phyloP scores from a whole-genome alignment of 2,797 vertebrate genomes.

The Phrynocephalus vlangalii region DNA sequence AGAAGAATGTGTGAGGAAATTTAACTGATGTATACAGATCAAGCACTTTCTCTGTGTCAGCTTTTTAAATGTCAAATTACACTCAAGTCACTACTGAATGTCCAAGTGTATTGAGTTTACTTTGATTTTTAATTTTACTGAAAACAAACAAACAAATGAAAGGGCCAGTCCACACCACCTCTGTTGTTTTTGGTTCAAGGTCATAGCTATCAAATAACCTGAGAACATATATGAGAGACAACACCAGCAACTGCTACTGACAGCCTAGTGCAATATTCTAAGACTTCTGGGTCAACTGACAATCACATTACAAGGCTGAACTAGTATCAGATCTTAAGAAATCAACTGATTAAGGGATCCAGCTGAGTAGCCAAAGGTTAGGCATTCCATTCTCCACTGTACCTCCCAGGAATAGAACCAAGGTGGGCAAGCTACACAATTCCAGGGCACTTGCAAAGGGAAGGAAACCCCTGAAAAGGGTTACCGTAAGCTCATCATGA shows the following conservation, averaged over 20 bases:
- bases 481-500: too few species aligned
- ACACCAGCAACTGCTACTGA: neutral
- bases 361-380: too few species aligned
- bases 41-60: neutral
- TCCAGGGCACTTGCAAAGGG: too few species aligned
- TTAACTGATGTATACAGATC: neutral
- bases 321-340: neutral
- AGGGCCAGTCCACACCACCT: neutral
- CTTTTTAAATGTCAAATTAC: neutral
- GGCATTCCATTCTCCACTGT: too few species aligned
- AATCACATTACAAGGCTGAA: slow-evolving; percentile 14
- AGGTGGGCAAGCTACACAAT: too few species aligned
- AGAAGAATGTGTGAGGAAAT: neutral
- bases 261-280: neutral
- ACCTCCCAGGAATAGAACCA: too few species aligned
- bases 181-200: neutral
- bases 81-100: neutral
- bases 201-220: neutral
- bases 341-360: too few species aligned
- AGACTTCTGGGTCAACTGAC: neutral
- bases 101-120: neutral
- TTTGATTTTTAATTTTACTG: neutral
- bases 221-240: neutral
- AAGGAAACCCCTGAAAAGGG: too few species aligned
- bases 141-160: neutral